Evolutionary conservation across 2,797 vertebrate species (phyloP).

Genomic region (Rhabdomys pumilio): DNA sequence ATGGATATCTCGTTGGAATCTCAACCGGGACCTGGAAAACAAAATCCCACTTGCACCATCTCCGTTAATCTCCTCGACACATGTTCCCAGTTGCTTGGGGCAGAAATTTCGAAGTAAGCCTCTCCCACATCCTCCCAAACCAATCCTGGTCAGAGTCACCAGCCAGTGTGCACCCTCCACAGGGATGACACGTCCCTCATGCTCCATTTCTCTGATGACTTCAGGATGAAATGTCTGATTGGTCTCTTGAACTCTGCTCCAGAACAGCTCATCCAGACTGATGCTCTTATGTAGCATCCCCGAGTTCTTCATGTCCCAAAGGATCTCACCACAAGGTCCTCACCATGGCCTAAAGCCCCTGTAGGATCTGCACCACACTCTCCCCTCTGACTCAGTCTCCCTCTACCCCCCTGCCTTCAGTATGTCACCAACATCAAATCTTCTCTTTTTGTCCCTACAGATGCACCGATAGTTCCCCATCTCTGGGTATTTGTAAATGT

Average conservation of each 20-base stretch:
- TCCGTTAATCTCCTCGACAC: conserved; percentile 38
- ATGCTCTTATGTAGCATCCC: background rate
- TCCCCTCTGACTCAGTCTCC: background rate
- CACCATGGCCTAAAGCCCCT: background rate
- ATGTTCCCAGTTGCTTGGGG: background rate
- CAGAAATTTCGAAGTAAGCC: background rate
- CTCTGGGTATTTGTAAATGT: background rate
- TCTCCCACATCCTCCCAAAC: conserved; percentile 1
- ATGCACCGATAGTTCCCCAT: background rate
- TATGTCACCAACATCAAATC: background rate
- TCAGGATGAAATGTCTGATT: background rate
- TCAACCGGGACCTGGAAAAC: background rate
- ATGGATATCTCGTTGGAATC: background rate
- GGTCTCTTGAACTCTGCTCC: background rate
- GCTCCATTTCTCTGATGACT: background rate
- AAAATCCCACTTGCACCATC: background rate
- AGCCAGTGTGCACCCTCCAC: background rate
- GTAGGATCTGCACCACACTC: background rate
- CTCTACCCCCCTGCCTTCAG: background rate
- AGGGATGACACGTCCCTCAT: background rate
- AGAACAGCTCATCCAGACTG: background rate
- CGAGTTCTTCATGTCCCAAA: background rate
- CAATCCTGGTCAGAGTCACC: background rate
- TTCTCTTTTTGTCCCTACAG: background rate
- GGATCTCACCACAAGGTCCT: background rate